A percentile compares a stretch with the other conserved stretches of the same genome.
Evolutionary conservation across 64 coral and sea anemone genomes (phyloP).

Genomic region (Pachyseris speciosa): DNA sequence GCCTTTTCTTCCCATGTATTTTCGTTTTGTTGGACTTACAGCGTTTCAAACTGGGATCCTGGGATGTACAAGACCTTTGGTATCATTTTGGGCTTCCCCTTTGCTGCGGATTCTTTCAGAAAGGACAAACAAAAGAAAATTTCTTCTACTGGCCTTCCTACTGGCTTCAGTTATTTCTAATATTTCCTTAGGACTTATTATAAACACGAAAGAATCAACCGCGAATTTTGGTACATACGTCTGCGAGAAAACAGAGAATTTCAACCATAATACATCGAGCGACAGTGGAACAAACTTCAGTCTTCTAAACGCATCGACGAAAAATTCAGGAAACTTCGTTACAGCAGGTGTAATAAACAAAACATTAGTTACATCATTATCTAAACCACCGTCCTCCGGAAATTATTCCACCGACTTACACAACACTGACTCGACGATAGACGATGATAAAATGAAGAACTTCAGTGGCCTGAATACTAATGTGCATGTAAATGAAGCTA

Average conservation of each 20-base stretch:
- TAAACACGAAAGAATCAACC: conserved; percentile 24
- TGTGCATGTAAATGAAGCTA: neutral
- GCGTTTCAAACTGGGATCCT: conserved; percentile 90
- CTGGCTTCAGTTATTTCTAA: conserved; percentile 75
- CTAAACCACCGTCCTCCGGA: neutral
- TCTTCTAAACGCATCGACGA: conserved; percentile 2
- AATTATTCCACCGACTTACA: neutral
- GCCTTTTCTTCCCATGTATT: conserved; percentile 93
- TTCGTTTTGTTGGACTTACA: conserved; percentile 92
- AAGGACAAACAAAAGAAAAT: conserved; percentile 88
- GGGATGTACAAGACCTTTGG: conserved; percentile 65
- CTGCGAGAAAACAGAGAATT: neutral
- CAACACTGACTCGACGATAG: neutral
- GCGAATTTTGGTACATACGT: conserved; percentile 34
- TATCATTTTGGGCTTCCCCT: conserved; percentile 85
- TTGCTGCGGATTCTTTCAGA: conserved; percentile 73
- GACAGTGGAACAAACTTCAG: conserved; percentile 14
- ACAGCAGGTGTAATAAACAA: neutral
- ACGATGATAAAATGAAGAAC: neutral
- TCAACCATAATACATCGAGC: neutral
- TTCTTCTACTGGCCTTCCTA: conserved; percentile 71
- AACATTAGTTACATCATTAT: neutral
- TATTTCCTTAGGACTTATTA: conserved; percentile 66
- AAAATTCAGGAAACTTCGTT: neutral
- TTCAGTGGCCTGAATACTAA: neutral